Base-by-base conservation (phyloP, 2,797 vertebrate genomes). In the Columba guinea region DNA sequence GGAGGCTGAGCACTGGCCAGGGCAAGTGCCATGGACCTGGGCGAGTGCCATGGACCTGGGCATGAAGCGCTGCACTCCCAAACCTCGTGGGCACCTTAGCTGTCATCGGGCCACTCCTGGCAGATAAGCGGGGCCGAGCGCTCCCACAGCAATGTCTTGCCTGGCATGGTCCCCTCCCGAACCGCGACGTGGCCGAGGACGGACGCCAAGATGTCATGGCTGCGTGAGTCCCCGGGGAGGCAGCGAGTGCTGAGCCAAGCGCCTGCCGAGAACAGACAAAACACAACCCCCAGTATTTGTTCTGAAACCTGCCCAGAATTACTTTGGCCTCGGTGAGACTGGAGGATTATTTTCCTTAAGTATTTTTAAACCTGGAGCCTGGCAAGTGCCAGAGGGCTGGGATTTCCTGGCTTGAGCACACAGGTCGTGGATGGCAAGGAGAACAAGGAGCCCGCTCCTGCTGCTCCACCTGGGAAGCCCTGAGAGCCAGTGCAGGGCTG, bases 341-440 rank as follows among this genome's bases (percentile, higher is more conserved):
- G 76, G 49, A 95, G 44, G 84, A 82, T 94, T 94, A 64, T 89
- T 93, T 96, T 94, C 87, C 62, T 71, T 71, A 85, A 85, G 71
- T 91, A 69, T 85, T 91, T 95, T 93, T 92, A 93, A 85, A 94
- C 55, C 84, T 85, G 69, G 34, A 81, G 44, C 67, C 89, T 93
- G 96, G 82, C 82, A 84, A 88, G 58, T 21, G 30, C 70, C 75
- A 68, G 68, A 88, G 76, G 60, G 49, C 58, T 81, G 85, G 91
- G 83, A 86, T 95, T 97, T 96, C 83, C 94, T 93, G 89, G 49
- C 58, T 60, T 46, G 84, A 77, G 44, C 2, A 0, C 19, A 4
- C 53, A 30, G 22, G 41, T 26, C 3, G 2, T 46, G 88, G 67
- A 49, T 9, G 0, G 67, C 77, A 23, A 76, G 59, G 69, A 93